Base-by-base conservation (phyloP, 2,797 vertebrate species). In the Danio tinwini region DNA sequence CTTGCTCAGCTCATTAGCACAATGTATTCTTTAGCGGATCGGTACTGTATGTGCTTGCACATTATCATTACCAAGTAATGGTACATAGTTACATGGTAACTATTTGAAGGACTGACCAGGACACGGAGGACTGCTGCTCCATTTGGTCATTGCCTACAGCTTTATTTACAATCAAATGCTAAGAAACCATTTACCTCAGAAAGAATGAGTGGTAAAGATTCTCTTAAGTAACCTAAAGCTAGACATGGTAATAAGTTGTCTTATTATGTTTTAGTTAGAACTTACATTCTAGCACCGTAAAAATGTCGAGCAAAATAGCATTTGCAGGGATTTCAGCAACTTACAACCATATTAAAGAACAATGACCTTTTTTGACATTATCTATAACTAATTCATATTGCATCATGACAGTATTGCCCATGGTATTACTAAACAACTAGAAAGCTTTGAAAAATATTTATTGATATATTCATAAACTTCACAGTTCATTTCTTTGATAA, bases 201-300 rank as follows among this genome's bases (percentile, higher is more conserved):
- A 86, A 64, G 63, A 80, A 84, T 68, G 37, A 74, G 76, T 76
- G 81, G 76, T 81, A 85, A 83, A 45, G 56, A 72, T 70, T 78
- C 39, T 69, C 50, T 81, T n/a, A 65, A 76, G 75, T 78, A 81
- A 81, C 82, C 79, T 78, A 78, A 88, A 69, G 73, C 58, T 74
- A 85, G 75, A 64, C 44, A 78, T 80, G 50, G 55, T n/a, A 55
- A 80, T 68, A 39, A 49, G 70, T 55, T 63, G 17, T 59, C 17
- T 59, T 11, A 1, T 50, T 45, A 59, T 73, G 40, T 5, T 50
- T 78, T 71, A 53, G 44, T 37, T 52, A 67, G 10, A 58, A 29
- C 47, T 67, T 69, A 84, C 21, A 55, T 83, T 58, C 76, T 65
- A 87, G 87, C 86, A 86, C 86, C 86, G 83, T 86, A 80, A 81